These are phyloP conservation scores for Stenchaetothrips biformis DNA, from an alignment of 2,888 invertebrate genomes.

Conservation along the genomic window DNA sequence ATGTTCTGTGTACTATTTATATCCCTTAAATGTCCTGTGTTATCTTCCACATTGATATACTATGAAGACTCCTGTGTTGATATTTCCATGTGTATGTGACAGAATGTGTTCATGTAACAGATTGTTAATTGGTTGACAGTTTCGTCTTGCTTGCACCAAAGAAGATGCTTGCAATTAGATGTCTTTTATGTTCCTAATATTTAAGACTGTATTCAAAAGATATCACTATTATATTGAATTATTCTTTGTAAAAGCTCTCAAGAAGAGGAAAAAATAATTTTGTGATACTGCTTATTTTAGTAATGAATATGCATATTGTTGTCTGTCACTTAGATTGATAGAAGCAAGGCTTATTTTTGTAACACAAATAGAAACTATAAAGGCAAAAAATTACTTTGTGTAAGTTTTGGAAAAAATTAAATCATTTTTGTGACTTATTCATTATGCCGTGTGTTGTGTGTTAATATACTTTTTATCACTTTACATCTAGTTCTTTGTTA, in stretches of 20 bases:
- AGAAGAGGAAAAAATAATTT: not conserved
- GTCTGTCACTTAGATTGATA: not conserved
- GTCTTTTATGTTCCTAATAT: conserved; percentile 3
- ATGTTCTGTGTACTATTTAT: not conserved
- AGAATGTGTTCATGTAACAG: not conserved
- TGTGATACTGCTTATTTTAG: not conserved
- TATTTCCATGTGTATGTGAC: not conserved
- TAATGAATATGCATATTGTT: not conserved
- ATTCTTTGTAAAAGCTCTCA: not conserved
- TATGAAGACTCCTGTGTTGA: not conserved
- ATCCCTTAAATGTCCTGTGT: not conserved
- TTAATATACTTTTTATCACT: not conserved
- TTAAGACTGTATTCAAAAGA: not conserved
- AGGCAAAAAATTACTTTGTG: too few species aligned
- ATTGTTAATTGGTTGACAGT: not conserved
- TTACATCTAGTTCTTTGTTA: not conserved
- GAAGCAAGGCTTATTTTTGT: too few species aligned
- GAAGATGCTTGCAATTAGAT: not conserved
- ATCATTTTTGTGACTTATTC: too few species aligned
- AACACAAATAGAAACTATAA: too few species aligned
- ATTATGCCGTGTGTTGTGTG: too few species aligned
- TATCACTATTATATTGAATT: not conserved
- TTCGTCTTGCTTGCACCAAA: not conserved
- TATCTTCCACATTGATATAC: not conserved
- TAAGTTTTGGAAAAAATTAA: too few species aligned